Base-by-base conservation (phyloP, 2,888 invertebrate genomes). In the Xanthorhoe spadicearia region DNA sequence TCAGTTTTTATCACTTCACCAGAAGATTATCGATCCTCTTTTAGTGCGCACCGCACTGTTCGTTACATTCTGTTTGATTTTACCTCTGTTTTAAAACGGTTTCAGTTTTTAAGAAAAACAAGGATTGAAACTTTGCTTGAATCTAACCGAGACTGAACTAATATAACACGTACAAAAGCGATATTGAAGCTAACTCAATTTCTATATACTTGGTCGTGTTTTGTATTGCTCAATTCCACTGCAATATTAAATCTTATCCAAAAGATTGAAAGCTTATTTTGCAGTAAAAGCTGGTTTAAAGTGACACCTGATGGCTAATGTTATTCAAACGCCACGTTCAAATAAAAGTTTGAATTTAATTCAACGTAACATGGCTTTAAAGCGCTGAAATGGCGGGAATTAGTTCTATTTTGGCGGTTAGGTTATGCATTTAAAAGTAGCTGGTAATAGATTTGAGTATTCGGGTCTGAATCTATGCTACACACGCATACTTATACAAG, bases 141-240 rank as follows among this genome's bases (percentile, higher is more conserved):
- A 32, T 53, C n/a, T 6, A 53, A 35, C 35, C 35, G 17, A n/a
- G n/a, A 4, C 15, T 8, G 35, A 35, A 17, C 53, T 53, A 53
- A 48, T 48, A 48, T 48, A 48, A 35, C 53, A 53, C 53, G 35
- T 53, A 35, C 53, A 28, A 32, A 35, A 35, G 32, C 32, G 35
- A 35, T 53, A 53, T 53, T 53, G 53, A 53, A 53, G 32, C 53
- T 35, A 35, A 53, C 53, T 53, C 53, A 53, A 53, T 53, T 17
- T 4, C 9, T 9, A 53, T 9, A 53, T 35, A 28, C 53, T 4
- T 15, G 17, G n/a, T 48, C 48, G 48, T 15, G 48, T 8, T 48
- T 48, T 48, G 48, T 46, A 46, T 48, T 17, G 17, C 48, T 7
- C 48, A 48, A 48, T 3, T 46, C n/a, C 17, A 50, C 17, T 7